Percentiles rank a stretch among this genome's conserved stretches.
Conservation (phyloP, 2,113 vertebrate species). For the Tychaedon coryphoeus region DNA sequence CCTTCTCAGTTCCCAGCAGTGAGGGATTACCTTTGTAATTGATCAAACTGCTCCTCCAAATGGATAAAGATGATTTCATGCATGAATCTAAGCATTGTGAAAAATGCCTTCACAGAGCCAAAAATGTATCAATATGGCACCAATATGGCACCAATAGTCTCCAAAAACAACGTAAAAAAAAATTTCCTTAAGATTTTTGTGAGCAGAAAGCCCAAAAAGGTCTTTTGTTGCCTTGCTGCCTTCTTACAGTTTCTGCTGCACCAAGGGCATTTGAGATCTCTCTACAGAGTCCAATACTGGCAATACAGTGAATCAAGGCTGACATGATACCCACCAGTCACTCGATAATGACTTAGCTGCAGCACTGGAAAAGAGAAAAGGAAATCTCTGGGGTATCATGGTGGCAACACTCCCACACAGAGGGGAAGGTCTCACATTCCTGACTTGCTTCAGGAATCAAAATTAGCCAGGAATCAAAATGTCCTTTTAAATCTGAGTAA, state of each 20-base stretch:
- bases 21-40: background rate
- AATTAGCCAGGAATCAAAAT: background rate
- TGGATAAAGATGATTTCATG: background rate
- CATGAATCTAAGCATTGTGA: background rate
- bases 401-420: background rate
- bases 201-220: background rate
- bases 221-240: background rate
- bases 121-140: background rate
- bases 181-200: background rate
- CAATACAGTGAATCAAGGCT: background rate
- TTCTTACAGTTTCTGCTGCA: background rate
- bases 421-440: background rate
- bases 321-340: background rate
- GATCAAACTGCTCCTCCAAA: background rate
- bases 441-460: background rate
- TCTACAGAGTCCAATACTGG: background rate
- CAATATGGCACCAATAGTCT: background rate
- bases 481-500: background rate
- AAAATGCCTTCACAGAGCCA: background rate
- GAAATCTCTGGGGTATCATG: background rate
- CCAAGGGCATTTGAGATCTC: background rate
- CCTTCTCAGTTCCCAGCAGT: background rate
- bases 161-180: background rate
- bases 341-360: background rate
- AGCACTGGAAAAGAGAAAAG: background rate